Base-by-base conservation (phyloP, 64 coral and sea anemone genomes). In the Acropora yongei region DNA sequence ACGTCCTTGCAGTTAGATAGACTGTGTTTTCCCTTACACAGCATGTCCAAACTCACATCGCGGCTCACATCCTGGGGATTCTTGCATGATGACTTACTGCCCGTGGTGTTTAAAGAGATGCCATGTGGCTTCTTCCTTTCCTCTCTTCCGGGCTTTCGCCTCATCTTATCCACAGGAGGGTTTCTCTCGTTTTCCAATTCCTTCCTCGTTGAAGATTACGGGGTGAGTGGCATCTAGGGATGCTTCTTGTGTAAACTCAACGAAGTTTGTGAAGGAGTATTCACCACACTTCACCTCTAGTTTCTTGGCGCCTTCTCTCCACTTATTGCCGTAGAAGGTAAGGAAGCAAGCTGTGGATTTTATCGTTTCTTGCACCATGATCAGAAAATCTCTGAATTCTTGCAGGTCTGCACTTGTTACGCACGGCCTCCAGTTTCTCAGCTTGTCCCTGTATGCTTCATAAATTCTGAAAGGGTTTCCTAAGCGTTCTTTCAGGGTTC, bases 311-410 rank as follows among this genome's bases (percentile, higher is more conserved):
- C 87, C 86, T 69, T 78, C 77, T 10, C 73, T 84, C 93, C 93
- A 90, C 81, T 66, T 89, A 12, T 76, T 84, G 12, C 58, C 19
- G 14, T 90, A 94, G 55, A 86, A 78, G 78, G 41, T 69, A 2
- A 87, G 87, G 0, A 95, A 66, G 39, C 88, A 68, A n/a, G 88
- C 86, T 3, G 80, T 74, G 13, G 87, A 49, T 69, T 84, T 95
- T 84, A 92, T 96, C 0, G 78, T 92, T 84, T 96, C 85, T 75
- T 89, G 84, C 3, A 68, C 81, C 83, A 90, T 95, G 1, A 91
- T 14, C 7, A 87, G 50, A 14, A 90, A 95, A 57, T 95, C 88
- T 3, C 80, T 90, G 41, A 72, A 89, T 41, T 93, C 90, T 88
- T 92, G 71, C 2, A 96, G 90, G 9, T 96, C 80, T 49, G 13